Evolutionary conservation across 2,797 vertebrate species (phyloP).

Genomic region (Notoglanidium macrostoma): DNA sequence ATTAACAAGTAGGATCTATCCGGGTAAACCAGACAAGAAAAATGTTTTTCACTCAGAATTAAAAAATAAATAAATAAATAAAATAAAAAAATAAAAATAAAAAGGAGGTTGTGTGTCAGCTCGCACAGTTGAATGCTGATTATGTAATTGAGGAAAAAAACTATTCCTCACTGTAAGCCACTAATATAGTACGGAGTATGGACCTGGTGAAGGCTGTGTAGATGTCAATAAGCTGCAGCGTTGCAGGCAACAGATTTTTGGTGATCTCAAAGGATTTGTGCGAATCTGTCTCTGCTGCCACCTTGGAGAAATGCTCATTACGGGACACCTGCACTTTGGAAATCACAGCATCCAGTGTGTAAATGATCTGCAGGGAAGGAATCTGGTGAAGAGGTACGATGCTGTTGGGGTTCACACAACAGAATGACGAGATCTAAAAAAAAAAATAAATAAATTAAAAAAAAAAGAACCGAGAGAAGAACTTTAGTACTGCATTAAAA

Average conservation of each 20-base stretch:
- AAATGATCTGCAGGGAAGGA: constrained; percentile 94
- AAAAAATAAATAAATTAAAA: constrained; percentile 26
- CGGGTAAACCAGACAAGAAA: constrained; percentile 24
- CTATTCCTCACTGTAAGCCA: not conserved
- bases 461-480: not conserved
- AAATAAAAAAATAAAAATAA: not conserved
- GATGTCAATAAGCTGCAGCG: constrained; percentile 90
- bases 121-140: not conserved
- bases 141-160: not conserved
- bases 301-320: constrained; percentile 94
- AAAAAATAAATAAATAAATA: not conserved
- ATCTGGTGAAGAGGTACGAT: constrained; percentile 90
- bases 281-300: constrained; percentile 88
- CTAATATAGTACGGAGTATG: constrained; percentile 46
- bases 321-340: constrained; percentile 98
- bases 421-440: constrained; percentile 91
- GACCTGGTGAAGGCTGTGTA: constrained; percentile 93
- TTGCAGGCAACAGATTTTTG: constrained; percentile 94
- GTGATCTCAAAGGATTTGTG: constrained; percentile 92
- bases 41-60: not conserved
- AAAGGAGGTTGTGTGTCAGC: not conserved
- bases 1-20: constrained; percentile 90
- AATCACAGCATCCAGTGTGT: constrained; percentile 93
- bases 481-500: not conserved
- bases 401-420: constrained; percentile 83